These are phyloP conservation scores for Seriola aureovittata DNA, from an alignment of 2,113 vertebrate genomes.

Conservation along the genomic window DNA sequence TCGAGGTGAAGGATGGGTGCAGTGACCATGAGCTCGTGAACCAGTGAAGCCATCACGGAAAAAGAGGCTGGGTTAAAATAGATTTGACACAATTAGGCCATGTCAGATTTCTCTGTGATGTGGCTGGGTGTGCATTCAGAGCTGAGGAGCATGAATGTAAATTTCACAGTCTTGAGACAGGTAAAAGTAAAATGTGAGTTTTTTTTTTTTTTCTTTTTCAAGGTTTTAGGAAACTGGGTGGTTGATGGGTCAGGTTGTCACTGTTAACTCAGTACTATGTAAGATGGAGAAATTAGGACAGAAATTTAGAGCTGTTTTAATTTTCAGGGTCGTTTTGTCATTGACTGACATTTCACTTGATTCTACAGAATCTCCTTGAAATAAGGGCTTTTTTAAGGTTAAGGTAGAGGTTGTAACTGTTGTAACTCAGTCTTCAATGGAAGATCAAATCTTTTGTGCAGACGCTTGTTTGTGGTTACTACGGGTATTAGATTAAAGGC, in stretches of 20 bases:
- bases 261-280: slow-evolving; percentile 9
- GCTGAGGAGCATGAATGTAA: slow-evolving; percentile 40
- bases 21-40: slow-evolving; percentile 74
- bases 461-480: slow-evolving; percentile 21
- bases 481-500: slow-evolving; percentile 26
- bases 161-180: slow-evolving; percentile 34
- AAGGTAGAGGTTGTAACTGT: neutral
- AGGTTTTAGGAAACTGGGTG: slow-evolving; percentile 1
- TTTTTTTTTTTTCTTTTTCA: neutral
- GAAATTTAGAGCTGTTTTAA: slow-evolving; percentile 23
- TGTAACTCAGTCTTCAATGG: neutral
- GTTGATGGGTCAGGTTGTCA: slow-evolving; percentile 10
- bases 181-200: slow-evolving; percentile 31
- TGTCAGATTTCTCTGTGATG: slow-evolving; percentile 55
- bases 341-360: neutral
- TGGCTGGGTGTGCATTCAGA: slow-evolving; percentile 53
- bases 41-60: slow-evolving; percentile 64
- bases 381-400: neutral
- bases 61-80: slow-evolving; percentile 68
- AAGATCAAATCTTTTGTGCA: slow-evolving; percentile 4
- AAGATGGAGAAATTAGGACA: neutral
- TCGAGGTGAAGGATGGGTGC: slow-evolving; percentile 69
- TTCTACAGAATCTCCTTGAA: neutral
- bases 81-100: slow-evolving; percentile 83
- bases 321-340: neutral